phyloP scores from a whole-genome alignment of 1,140 invertebrate species.

The Rhysida immarginata region DNA sequence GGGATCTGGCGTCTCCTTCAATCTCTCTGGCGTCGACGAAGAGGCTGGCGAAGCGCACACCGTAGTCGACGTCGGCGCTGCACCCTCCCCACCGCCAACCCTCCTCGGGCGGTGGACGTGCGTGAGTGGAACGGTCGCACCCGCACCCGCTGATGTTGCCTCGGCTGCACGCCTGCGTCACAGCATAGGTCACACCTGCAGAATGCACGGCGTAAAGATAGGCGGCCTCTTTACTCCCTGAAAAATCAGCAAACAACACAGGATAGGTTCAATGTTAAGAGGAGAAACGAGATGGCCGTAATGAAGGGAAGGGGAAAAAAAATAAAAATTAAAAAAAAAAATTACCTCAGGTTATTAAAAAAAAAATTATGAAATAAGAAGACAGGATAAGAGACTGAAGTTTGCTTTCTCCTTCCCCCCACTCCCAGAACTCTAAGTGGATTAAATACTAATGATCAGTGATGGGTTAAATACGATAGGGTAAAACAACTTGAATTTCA shows the following conservation, averaged over 20 bases:
- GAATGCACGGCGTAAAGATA: conserved; percentile 81
- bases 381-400: too few species aligned
- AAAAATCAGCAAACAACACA: too few species aligned
- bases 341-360: too few species aligned
- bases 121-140: conserved; percentile 43
- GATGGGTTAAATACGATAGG: too few species aligned
- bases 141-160: conserved; percentile 77
- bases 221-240: conserved; percentile 78
- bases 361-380: too few species aligned
- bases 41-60: conserved; percentile 55
- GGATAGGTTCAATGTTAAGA: too few species aligned
- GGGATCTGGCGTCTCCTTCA: conserved; percentile 61
- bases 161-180: conserved; percentile 75
- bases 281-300: too few species aligned
- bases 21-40: conserved; percentile 72
- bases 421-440: too few species aligned
- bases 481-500: too few species aligned
- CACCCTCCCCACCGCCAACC: conserved; percentile 79
- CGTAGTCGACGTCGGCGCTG: conserved; percentile 59
- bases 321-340: conserved; percentile 12
- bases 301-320: too few species aligned
- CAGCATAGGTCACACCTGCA: conserved; percentile 72
- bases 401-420: too few species aligned
- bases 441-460: too few species aligned
- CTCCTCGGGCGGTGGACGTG: conserved; percentile 17